Percentiles rank a stretch among this genome's conserved stretches.
These are phyloP conservation scores for Limnephilus lunatus DNA, from an alignment of 2,888 invertebrate genomes.

Conservation along the genomic window DNA sequence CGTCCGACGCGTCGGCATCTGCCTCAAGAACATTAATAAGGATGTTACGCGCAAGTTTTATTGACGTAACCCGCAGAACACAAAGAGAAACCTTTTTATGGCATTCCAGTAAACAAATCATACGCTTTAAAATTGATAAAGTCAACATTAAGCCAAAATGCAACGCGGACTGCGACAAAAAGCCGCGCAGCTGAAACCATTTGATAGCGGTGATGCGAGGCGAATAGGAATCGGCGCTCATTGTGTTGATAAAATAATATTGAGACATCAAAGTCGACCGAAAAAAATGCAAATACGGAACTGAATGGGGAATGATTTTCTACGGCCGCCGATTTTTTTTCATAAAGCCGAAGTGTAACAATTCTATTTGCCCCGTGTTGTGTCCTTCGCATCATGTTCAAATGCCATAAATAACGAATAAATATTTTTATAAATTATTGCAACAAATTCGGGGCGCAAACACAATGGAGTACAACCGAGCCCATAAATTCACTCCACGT, in stretches of 20 bases:
- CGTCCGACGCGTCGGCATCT: constrained; percentile 18
- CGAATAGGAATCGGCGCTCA: constrained; percentile 53
- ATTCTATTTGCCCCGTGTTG: constrained; percentile 58
- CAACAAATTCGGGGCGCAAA: constrained; percentile 66
- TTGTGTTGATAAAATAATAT: constrained; percentile 64
- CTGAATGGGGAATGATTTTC: constrained; percentile 61
- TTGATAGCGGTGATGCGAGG: constrained; percentile 44
- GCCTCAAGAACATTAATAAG: not conserved
- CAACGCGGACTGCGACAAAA: not conserved
- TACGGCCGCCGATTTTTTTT: constrained; percentile 62
- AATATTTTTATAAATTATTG: constrained; percentile 67
- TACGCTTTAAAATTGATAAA: constrained; percentile 48
- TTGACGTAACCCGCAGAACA: constrained; percentile 19
- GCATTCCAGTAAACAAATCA: constrained; percentile 47
- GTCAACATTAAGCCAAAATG: constrained; percentile 38
- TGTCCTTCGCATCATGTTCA: constrained; percentile 55
- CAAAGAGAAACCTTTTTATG: constrained; percentile 38
- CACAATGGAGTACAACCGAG: constrained; percentile 61
- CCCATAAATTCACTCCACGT: constrained; percentile 49
- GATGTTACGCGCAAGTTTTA: constrained; percentile 10
- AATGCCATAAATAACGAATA: constrained; percentile 67
- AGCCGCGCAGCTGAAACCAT: constrained; percentile 42
- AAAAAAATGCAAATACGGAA: constrained; percentile 65
- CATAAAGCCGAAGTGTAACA: constrained; percentile 42
- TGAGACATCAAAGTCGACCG: constrained; percentile 66